Evolutionary conservation across 2,797 vertebrate genomes (phyloP), one percentile per base, ranked within the genome.

Genomic region (Notoglanidium macrostoma): DNA sequence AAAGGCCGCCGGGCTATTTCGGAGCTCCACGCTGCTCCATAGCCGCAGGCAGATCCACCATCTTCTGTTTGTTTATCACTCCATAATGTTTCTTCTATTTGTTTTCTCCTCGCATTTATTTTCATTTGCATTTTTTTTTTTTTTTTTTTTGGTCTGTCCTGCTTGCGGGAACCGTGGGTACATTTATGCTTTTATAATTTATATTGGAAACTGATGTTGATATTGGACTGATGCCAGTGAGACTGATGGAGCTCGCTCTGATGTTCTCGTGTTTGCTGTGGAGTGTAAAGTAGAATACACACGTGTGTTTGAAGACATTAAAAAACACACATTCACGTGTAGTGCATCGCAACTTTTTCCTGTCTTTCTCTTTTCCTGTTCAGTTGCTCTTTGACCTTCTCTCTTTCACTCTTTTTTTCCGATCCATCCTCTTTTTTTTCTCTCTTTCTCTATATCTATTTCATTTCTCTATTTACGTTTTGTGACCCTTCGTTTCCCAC

Each of bases 1-100:
- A 95, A 92, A 93, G 92, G 92, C 90, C 85, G 86, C 80, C n/a
- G 87, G 90, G 91, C 92, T 93, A 94, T 93, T 94, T 94, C 92
- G 93, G 89, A 91, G 91, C 95, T 93, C 93, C 91, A 89, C 89
- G 90, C 94, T 89, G 87, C 90, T 93, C 89, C 74, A 88, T 90
- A 67, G 54, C 80, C 65, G 17, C 44, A 85, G 79, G 78, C 78
- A 68, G 70, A 78, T 85, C 83, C 88, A 86, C 11, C 51, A n/a
- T 83, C 57, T 72, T 87, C 79, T 87, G 84, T 89, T 89, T 89
- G 87, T 88, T 90, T 90, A 86, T 80, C 54, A n/a, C 67, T 83
- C 32, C 46, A 86, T 83, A 90, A 90, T 87, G 68, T 86, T 87
- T 84, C 76, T 90, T 76, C 67, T 88, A 84, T 90, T 90, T 88